Evolutionary conservation across 2,113 vertebrate genomes (phyloP).

Genomic region (Leptodactylus fuscus): DNA sequence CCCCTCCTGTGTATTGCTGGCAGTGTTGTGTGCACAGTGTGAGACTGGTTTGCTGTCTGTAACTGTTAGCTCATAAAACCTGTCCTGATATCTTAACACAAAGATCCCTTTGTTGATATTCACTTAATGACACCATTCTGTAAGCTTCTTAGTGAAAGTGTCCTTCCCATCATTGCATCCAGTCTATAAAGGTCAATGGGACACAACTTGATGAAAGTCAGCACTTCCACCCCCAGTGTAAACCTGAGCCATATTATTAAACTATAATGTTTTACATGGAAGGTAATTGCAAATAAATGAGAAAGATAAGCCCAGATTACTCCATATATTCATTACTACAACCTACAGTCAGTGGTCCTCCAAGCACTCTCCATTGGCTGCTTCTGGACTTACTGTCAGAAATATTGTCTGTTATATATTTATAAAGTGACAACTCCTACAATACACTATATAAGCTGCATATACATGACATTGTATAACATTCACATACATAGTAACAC

Average conservation of each 20-base stretch:
- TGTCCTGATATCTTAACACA: constrained; percentile 33
- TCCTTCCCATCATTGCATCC: constrained; percentile 10
- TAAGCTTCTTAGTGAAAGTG: constrained; percentile 29
- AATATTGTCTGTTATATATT: not conserved
- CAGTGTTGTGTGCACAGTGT: not conserved
- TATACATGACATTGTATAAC: not conserved
- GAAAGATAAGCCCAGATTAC: not conserved
- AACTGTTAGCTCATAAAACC: constrained; percentile 34
- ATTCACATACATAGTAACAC: not conserved
- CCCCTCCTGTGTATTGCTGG: not conserved
- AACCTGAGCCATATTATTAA: not conserved
- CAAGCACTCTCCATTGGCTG: not conserved
- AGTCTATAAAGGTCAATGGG: constrained; percentile 12
- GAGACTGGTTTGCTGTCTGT: not conserved
- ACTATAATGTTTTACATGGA: constrained; percentile 26
- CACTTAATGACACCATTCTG: constrained; percentile 15
- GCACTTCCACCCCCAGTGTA: not conserved
- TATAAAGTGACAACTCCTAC: not conserved
- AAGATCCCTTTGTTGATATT: constrained; percentile 25
- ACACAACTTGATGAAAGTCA: constrained; percentile 31
- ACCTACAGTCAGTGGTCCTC: not conserved
- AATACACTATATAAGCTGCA: not conserved
- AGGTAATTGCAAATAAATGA: constrained; percentile 17
- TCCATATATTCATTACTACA: not conserved
- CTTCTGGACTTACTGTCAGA: not conserved